Evolutionary conservation across 1,140 invertebrate species (phyloP).

Genomic region (Amphibalanus amphitrite): DNA sequence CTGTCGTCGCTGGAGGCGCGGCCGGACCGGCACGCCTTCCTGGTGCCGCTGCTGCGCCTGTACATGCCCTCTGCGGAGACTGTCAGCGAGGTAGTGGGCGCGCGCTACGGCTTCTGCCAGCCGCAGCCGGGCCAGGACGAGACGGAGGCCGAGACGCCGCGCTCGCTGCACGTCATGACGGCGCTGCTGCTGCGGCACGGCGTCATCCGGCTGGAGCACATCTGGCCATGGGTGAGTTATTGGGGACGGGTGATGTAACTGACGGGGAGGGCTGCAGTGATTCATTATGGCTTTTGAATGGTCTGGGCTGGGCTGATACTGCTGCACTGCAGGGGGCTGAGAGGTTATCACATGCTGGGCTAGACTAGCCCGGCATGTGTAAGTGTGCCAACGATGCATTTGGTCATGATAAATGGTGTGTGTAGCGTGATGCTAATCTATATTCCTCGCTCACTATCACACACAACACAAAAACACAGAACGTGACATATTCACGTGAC

Average conservation of each 20-base stretch:
- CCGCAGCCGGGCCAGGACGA: constrained; percentile 33
- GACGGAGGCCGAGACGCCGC: constrained; percentile 40
- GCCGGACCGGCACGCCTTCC: constrained; percentile 41
- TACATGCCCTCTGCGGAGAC: constrained; percentile 68
- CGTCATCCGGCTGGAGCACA: constrained; percentile 66
- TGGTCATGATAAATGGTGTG: too few species aligned
- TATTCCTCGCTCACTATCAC: too few species aligned
- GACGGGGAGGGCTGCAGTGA: too few species aligned
- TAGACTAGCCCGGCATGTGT: too few species aligned
- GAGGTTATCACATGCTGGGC: too few species aligned
- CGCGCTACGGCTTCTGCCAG: constrained; percentile 72
- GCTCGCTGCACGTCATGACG: constrained; percentile 68
- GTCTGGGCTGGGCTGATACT: too few species aligned
- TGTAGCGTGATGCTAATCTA: too few species aligned
- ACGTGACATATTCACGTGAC: too few species aligned
- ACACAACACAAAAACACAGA: too few species aligned
- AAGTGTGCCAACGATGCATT: too few species aligned
- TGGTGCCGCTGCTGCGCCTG: constrained; percentile 61
- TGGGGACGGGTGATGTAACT: background rate
- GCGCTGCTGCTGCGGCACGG: constrained; percentile 74
- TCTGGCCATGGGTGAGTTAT: constrained; percentile 84
- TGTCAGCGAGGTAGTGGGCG: constrained; percentile 82
- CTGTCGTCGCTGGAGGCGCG: constrained; percentile 90
- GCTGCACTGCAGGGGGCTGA: too few species aligned
- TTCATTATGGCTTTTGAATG: too few species aligned